Percentiles rank a stretch among this genome's conserved stretches.
phyloP scores from a whole-genome alignment of 2,113 vertebrate genomes.

The Oceanites oceanicus region DNA sequence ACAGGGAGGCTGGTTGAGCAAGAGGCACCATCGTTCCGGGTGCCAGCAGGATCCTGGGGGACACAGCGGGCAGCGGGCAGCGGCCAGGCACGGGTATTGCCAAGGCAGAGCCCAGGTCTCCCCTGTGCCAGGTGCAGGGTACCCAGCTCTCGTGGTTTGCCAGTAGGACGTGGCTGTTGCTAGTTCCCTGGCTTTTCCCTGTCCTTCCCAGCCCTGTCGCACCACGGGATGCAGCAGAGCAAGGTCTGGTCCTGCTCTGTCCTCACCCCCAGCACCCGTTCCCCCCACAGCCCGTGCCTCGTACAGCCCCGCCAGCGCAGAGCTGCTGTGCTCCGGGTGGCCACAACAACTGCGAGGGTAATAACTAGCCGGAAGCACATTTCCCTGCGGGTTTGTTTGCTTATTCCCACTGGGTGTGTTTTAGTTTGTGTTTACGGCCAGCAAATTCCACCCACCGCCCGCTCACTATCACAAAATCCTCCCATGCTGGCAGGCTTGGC shows the following conservation, averaged over 20 bases:
- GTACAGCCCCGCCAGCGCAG: rapidly evolving
- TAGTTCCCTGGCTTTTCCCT: not conserved
- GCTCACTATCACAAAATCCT: not conserved
- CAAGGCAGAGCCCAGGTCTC: not conserved
- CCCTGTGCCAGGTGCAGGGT: not conserved
- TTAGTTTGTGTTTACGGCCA: not conserved
- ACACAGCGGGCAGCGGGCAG: not conserved
- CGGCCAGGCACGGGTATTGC: rapidly evolving
- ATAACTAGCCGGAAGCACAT: rapidly evolving
- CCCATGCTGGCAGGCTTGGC: rapidly evolving
- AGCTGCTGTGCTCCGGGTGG: not conserved
- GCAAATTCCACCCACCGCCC: not conserved
- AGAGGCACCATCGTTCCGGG: rapidly evolving
- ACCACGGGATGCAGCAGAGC: not conserved
- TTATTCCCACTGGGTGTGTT: not conserved
- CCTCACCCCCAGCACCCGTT: not conserved
- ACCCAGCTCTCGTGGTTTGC: rapidly evolving
- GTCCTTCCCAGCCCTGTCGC: not conserved
- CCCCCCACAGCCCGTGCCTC: rapidly evolving
- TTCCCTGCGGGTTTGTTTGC: not conserved
- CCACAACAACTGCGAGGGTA: not conserved
- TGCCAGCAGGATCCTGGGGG: not conserved
- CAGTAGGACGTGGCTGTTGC: rapidly evolving
- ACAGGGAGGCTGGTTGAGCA: not conserved
- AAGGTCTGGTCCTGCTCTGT: not conserved